Conservation (phyloP, 1,140 invertebrate genomes). For the Magallana gigas region DNA sequence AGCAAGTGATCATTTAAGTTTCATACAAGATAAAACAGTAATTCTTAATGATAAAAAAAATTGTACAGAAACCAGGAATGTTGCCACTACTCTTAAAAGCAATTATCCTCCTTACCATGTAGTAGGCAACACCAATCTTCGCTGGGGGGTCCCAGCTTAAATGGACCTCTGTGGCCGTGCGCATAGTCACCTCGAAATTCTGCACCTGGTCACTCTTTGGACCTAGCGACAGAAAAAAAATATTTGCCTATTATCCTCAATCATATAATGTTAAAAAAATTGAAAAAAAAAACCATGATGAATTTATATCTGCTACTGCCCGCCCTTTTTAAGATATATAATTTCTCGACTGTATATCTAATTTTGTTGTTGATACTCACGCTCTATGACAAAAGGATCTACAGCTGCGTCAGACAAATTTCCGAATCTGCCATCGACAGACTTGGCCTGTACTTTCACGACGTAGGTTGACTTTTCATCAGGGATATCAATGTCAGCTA, state of each 20-base stretch:
- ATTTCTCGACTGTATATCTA: no score
- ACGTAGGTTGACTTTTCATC: conserved; percentile 95
- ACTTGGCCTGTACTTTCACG: conserved; percentile 85
- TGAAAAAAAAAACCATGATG: no score
- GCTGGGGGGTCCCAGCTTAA: conserved; percentile 96
- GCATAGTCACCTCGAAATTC: conserved; percentile 71
- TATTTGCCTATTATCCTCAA: not conserved
- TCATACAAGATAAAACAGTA: no score
- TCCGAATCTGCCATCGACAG: conserved; percentile 72
- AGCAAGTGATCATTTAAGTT: no score
- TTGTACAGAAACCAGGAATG: no score
- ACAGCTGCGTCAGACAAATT: conserved; percentile 72
- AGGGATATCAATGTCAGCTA: conserved; percentile 89
- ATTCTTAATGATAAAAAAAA: no score
- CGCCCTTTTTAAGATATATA: no score
- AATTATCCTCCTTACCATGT: conserved; percentile 82
- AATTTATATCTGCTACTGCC: no score
- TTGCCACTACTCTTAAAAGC: no score
- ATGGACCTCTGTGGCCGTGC: conserved; percentile 79
- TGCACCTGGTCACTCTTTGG: conserved; percentile 54
- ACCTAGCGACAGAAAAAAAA: not conserved
- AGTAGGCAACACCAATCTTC: conserved; percentile 91
- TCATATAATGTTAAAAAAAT: no score
- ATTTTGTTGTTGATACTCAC: not conserved
- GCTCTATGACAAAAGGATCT: conserved; percentile 52